A percentile compares a stretch with the other conserved stretches of the same genome.
These are phyloP conservation scores for Ctenoplectra terminalis DNA, from an alignment of 1,140 invertebrate species.

Conservation along the genomic window DNA sequence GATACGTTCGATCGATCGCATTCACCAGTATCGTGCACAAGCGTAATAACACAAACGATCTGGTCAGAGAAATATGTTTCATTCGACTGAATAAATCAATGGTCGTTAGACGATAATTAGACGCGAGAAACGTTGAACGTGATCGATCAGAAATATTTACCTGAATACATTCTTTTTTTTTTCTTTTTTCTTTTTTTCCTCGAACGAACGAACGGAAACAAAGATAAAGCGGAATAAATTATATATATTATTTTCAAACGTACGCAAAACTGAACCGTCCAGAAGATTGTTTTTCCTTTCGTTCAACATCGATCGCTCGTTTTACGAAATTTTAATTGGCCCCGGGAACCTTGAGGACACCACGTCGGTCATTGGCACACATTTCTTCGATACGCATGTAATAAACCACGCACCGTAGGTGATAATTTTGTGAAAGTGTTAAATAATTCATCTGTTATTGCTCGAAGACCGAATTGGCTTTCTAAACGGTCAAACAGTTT, in stretches of 20 bases:
- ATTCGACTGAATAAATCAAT: not conserved
- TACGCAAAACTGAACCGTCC: not conserved
- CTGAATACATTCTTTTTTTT: not conserved
- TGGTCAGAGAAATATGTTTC: not conserved
- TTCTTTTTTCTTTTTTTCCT: too few relatives aligned
- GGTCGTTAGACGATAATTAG: not conserved
- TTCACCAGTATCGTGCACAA: constrained; percentile 1
- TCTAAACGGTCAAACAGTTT: constrained; percentile 9
- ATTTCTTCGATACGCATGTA: not conserved
- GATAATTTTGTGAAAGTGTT: constrained; percentile 30
- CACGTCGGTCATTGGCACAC: not conserved
- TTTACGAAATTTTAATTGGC: not conserved
- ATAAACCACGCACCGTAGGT: not conserved
- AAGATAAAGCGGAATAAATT: not conserved
- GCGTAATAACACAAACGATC: not conserved
- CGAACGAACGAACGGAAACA: not conserved
- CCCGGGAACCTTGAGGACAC: not conserved
- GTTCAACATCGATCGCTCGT: not conserved
- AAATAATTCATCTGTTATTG: constrained; percentile 31
- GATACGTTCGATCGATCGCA: constrained; percentile 33
- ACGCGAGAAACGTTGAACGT: not conserved
- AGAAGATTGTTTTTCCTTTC: not conserved
- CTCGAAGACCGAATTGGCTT: not conserved
- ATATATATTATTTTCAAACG: not conserved
- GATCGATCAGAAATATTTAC: not conserved